Conservation (phyloP, 1,140 invertebrate genomes). For the Coelopa frigida region DNA sequence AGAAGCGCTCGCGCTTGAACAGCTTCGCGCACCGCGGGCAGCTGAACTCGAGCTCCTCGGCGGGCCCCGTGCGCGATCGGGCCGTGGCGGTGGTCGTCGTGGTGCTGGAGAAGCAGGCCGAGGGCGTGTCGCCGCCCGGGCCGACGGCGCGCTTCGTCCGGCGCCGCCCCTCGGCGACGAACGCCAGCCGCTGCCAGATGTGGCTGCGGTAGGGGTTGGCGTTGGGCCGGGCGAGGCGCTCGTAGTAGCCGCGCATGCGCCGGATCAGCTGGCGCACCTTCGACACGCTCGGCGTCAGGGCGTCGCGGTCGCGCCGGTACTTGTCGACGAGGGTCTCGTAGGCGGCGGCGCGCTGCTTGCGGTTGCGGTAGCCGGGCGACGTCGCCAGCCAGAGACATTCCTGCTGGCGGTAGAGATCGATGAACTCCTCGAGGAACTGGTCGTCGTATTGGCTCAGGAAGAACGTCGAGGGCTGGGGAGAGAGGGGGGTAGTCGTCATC, state of each 20-base stretch:
- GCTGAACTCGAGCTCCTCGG: too few species aligned
- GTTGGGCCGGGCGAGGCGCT: not conserved
- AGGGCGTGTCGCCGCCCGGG: not conserved
- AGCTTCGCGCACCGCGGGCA: not conserved
- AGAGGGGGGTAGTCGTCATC: too few species aligned
- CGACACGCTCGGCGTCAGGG: not conserved
- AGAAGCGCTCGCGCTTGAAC: not conserved
- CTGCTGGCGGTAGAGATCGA: constrained; percentile 6
- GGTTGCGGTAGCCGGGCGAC: not conserved
- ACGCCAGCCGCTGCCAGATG: constrained; percentile 4
- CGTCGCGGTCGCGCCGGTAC: not conserved
- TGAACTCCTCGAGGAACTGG: constrained; percentile 7
- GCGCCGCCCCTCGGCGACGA: not conserved
- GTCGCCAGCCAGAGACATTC: not conserved
- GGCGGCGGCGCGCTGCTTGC: not conserved
- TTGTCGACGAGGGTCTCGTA: not conserved
- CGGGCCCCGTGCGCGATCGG: too few species aligned
- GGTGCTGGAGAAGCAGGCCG: not conserved
- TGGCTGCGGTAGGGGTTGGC: not conserved
- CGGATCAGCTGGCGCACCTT: constrained; percentile 1
- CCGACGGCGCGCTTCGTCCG: not conserved
- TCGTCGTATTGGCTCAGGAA: not conserved
- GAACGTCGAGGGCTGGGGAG: not conserved
- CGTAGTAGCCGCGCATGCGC: not conserved
- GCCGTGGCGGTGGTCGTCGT: too few species aligned